These are phyloP conservation scores for human (Homo sapiens) DNA, from an alignment of 2,113 vertebrate genomes.

Conservation along the genomic window GRCh38 chr5:42908501-42909000, in stretches of 20 bases:
- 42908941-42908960: too few species aligned
- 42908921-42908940: too few species aligned
- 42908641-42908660: neutral
- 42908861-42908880: too few species aligned
- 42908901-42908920: too few species aligned
- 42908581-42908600: conserved; percentile 95
- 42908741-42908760: too few species aligned
- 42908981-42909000: too few species aligned
- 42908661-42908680: neutral
- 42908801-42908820: neutral
- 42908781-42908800: too few species aligned
- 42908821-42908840: neutral
- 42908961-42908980: too few species aligned
- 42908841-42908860: neutral
- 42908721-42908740: neutral
- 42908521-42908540: conserved; percentile 88
- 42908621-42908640: conserved; percentile 91
- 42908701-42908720: neutral
- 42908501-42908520: conserved; percentile 92
- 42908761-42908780: too few species aligned
- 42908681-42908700: neutral
- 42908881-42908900: too few species aligned
- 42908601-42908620: conserved; percentile 92
- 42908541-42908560: conserved; percentile 88
- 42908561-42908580: conserved; percentile 93